Conservation (phyloP, 2,797 vertebrate species). For the Lepidocolaptes lacrymiger region DNA sequence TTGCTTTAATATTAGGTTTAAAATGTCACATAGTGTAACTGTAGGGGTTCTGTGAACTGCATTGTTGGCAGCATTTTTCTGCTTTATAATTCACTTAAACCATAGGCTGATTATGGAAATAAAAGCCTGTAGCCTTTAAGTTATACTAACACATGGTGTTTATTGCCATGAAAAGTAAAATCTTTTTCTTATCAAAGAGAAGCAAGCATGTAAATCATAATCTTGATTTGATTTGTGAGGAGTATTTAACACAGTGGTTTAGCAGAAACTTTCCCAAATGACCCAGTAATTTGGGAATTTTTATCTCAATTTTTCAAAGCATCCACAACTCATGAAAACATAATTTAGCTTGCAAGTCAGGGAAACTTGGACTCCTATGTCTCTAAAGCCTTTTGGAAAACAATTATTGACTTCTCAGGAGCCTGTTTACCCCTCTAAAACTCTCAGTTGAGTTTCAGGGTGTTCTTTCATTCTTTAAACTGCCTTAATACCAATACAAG, state of each 20-base stretch:
- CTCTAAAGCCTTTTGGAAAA: background rate
- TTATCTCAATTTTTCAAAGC: background rate
- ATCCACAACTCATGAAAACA: background rate
- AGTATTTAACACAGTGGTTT: background rate
- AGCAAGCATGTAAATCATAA: background rate
- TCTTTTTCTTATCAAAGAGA: background rate
- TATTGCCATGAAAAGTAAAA: background rate
- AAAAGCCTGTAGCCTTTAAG: background rate
- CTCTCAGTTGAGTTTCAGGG: background rate
- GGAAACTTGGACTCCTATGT: background rate
- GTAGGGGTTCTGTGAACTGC: background rate
- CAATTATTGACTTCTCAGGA: background rate
- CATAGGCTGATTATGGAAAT: background rate
- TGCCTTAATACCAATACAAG: background rate
- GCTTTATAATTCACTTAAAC: background rate
- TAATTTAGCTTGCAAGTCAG: background rate
- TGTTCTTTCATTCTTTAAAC: fast-evolving
- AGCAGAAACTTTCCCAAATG: background rate
- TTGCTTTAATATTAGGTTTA: background rate
- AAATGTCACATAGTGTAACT: background rate
- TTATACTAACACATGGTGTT: background rate
- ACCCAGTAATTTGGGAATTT: background rate
- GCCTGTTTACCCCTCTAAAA: background rate
- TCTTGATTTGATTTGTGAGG: background rate
- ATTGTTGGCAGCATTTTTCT: background rate